Evolutionary conservation across 2,797 vertebrate species (phyloP).

Genomic region (Botia almorhae): DNA sequence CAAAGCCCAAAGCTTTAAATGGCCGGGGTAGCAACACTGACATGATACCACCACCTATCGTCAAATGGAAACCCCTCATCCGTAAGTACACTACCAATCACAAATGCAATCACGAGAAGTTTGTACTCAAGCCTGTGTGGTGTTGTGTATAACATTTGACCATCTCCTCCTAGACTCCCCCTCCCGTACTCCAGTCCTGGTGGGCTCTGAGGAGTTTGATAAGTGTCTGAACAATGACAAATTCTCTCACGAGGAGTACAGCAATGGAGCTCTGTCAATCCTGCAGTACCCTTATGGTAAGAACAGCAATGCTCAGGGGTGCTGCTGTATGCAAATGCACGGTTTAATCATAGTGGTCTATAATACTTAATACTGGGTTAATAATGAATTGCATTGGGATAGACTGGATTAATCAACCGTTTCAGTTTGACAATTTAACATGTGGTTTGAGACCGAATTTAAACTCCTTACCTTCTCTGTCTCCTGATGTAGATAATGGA

Average conservation of each 20-base stretch:
- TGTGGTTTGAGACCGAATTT: background rate
- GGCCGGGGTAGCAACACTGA: conserved; percentile 76
- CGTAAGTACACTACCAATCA: conserved; percentile 81
- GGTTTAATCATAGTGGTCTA: background rate
- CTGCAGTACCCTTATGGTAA: conserved; percentile 96
- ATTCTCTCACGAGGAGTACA: conserved; percentile 96
- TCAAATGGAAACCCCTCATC: conserved; percentile 98
- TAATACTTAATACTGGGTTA: background rate
- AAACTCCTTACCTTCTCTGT: background rate
- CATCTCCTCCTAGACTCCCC: conserved; percentile 85
- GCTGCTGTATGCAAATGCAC: background rate
- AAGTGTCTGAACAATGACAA: conserved; percentile 98
- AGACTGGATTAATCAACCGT: too few species aligned
- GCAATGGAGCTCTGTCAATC: conserved; percentile 93
- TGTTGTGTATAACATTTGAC: background rate
- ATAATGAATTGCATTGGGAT: background rate
- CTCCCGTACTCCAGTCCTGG: conserved; percentile 93
- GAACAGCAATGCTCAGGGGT: conserved; percentile 41
- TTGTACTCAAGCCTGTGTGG: background rate
- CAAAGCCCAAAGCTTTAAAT: conserved; percentile 84
- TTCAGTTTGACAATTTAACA: background rate
- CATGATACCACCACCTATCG: conserved; percentile 87
- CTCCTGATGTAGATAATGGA: conserved; percentile 86
- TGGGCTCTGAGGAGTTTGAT: conserved; percentile 94
- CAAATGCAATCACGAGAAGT: background rate